phyloP scores from a whole-genome alignment of 2,888 invertebrate genomes.

The Synergus umbraculus region DNA sequence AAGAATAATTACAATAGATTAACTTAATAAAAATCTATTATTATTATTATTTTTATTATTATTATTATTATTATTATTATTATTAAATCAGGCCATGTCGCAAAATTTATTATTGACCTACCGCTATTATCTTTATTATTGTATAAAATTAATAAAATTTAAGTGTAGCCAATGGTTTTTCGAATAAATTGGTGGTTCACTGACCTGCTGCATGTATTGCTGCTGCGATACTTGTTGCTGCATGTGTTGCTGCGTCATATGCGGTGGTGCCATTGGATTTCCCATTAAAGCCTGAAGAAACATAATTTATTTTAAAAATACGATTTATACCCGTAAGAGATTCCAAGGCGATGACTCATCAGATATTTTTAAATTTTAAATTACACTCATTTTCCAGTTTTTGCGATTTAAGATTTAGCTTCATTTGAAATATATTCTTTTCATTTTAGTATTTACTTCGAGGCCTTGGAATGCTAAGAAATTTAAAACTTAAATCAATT shows the following conservation, averaged over 20 bases:
- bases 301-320: constrained; percentile 15
- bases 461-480: not conserved
- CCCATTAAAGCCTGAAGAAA: constrained; percentile 70
- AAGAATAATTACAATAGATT: too few species aligned
- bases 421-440: not conserved
- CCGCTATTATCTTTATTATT: too few species aligned
- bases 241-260: constrained; percentile 73
- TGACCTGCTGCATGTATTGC: constrained; percentile 77
- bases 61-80: too few species aligned
- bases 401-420: not conserved
- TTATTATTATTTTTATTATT: too few species aligned
- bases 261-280: constrained; percentile 73
- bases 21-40: too few species aligned
- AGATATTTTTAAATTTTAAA: not conserved
- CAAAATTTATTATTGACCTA: too few species aligned
- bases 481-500: not conserved
- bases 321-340: not conserved
- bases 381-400: not conserved
- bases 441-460: not conserved
- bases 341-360: not conserved
- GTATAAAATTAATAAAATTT: not conserved
- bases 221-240: constrained; percentile 75
- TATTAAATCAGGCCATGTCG: too few species aligned
- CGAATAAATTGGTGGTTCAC: constrained; percentile 55
- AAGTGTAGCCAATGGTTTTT: not conserved